Percentiles rank a stretch among this genome's conserved stretches.
Conservation (phyloP, 2,113 vertebrate species). For the Cochlearius cochlearius region DNA sequence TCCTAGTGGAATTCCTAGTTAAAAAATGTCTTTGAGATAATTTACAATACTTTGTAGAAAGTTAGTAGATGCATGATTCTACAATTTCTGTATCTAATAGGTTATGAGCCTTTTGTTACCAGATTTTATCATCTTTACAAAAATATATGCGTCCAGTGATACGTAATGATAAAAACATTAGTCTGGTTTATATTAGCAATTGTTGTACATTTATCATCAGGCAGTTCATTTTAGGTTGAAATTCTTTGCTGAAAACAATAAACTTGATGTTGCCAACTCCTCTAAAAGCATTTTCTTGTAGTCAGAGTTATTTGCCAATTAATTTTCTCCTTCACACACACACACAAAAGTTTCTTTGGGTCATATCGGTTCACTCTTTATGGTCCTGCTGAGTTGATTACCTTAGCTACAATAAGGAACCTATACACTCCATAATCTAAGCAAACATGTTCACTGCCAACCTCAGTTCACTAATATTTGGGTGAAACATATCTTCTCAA, state of each 20-base stretch:
- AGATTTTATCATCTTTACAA: not conserved
- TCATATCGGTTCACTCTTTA: not conserved
- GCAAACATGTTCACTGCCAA: not conserved
- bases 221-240: constrained; percentile 27
- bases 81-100: not conserved
- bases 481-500: not conserved
- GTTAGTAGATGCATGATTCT: not conserved
- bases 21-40: not conserved
- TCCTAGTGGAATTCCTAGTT: not conserved
- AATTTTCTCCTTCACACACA: not conserved
- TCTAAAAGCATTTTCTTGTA: constrained; percentile 11
- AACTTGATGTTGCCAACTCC: constrained; percentile 24
- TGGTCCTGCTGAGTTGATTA: not conserved
- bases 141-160: not conserved
- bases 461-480: not conserved
- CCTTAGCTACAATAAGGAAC: not conserved
- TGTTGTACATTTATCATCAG: constrained; percentile 22
- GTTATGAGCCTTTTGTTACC: not conserved
- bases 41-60: not conserved
- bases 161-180: constrained; percentile 40
- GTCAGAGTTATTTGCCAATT: not conserved
- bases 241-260: constrained; percentile 53
- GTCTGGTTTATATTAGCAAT: constrained; percentile 49
- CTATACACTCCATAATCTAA: not conserved
- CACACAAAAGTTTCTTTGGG: not conserved